Conservation (phyloP, 92 coral and sea anemone species). For the Chrysogorgia sp. region DNA sequence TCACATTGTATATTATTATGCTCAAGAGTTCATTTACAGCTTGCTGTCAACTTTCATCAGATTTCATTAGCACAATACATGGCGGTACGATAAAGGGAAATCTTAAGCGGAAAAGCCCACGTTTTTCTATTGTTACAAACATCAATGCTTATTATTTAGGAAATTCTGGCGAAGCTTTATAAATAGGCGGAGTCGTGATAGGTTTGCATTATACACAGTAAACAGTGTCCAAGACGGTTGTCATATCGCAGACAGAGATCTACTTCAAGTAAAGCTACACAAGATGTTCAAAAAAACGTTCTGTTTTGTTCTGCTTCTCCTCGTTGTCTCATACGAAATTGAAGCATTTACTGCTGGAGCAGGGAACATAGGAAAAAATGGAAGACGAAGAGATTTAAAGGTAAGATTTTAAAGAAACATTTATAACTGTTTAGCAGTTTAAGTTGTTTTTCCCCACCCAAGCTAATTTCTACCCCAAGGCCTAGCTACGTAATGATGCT, state of each 20-base stretch:
- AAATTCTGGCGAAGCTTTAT: slow-evolving; percentile 13
- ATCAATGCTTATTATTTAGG: neutral
- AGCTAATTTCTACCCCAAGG: no score
- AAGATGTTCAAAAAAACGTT: slow-evolving; percentile 22
- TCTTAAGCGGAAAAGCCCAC: slow-evolving; percentile 28
- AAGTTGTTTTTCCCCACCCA: no score
- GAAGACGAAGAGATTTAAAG: slow-evolving; percentile 18
- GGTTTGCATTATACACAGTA: neutral
- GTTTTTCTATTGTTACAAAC: neutral
- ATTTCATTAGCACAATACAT: neutral
- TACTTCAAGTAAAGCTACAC: neutral
- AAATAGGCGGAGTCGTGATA: neutral
- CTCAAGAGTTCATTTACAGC: neutral
- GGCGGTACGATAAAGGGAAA: slow-evolving; percentile 33
- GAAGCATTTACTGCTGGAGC: slow-evolving; percentile 43
- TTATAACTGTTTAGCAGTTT: no score
- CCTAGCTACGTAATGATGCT: no score
- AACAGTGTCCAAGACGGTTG: neutral
- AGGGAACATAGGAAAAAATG: slow-evolving; percentile 27
- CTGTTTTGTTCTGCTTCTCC: neutral
- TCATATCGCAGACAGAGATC: no score
- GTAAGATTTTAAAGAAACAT: slow-evolving; percentile 1
- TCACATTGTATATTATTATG: no score
- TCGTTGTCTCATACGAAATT: slow-evolving; percentile 24
- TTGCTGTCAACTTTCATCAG: neutral